These are phyloP conservation scores for human (Homo sapiens) DNA, from an alignment of 2,113 vertebrate genomes.

Conservation along the genomic window DNA sequence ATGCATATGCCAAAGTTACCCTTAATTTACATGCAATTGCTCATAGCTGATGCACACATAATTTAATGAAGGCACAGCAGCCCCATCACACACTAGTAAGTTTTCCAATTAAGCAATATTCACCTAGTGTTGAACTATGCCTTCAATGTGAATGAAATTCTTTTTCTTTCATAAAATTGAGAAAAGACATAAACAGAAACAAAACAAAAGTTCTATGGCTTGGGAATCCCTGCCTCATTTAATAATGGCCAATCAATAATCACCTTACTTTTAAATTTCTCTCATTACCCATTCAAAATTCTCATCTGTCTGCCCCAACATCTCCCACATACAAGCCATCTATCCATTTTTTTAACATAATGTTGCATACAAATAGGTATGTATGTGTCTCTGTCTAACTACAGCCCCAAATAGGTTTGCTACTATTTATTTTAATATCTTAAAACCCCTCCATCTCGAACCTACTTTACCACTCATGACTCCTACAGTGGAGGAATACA, in stretches of 20 bases:
- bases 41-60: constrained; percentile 17
- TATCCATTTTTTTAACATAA: not conserved
- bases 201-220: not conserved
- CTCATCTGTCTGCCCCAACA: not conserved
- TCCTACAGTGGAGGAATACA: not conserved
- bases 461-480: not conserved
- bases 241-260: not conserved
- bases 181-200: not conserved
- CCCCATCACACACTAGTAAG: constrained; percentile 22
- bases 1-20: not conserved
- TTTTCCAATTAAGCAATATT: constrained; percentile 62
- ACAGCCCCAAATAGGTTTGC: not conserved
- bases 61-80: constrained; percentile 43
- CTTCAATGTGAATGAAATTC: constrained; percentile 38
- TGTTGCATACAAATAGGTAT: not conserved
- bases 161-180: constrained; percentile 42
- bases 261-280: not conserved
- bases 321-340: not conserved
- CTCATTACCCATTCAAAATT: not conserved
- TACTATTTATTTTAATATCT: not conserved
- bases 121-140: constrained; percentile 27
- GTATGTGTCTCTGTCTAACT: not conserved
- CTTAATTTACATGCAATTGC: constrained; percentile 54
- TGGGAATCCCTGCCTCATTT: not conserved
- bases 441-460: not conserved